Percentiles rank a stretch among this genome's conserved stretches.
Conservation (phyloP, 2,113 vertebrate genomes). For the Ceuthmochares aereus region DNA sequence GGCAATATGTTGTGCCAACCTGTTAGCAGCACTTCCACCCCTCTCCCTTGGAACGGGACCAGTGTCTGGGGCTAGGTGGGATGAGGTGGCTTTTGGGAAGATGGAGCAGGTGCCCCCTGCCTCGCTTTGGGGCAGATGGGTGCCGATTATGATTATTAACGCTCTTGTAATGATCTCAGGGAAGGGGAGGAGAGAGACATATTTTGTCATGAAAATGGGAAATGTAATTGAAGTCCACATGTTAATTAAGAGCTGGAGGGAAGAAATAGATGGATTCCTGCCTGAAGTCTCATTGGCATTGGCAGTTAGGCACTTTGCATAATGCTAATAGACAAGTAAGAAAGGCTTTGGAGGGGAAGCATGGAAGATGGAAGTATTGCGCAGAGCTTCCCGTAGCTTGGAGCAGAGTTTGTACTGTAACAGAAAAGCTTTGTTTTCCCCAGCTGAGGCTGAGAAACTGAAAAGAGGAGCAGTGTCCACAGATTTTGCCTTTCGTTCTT, state of each 20-base stretch:
- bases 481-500: neutral
- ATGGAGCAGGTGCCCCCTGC: neutral
- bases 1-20: neutral
- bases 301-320: neutral
- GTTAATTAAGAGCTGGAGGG: conserved; percentile 9
- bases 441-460: neutral
- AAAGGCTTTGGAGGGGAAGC: neutral
- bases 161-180: neutral
- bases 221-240: conserved; percentile 22
- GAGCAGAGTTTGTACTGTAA: fast-evolving
- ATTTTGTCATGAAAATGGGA: neutral
- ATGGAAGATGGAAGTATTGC: neutral
- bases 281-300: neutral
- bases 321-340: neutral
- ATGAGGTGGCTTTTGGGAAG: neutral
- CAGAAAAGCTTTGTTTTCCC: neutral
- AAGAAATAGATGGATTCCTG: conserved; percentile 32
- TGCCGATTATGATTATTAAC: neutral
- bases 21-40: neutral
- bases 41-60: neutral
- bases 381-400: neutral
- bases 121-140: neutral
- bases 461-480: neutral
- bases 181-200: neutral
- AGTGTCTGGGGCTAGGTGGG: neutral